Base-by-base conservation (phyloP, 1,140 invertebrate species). In the Monochamus saltuarius region DNA sequence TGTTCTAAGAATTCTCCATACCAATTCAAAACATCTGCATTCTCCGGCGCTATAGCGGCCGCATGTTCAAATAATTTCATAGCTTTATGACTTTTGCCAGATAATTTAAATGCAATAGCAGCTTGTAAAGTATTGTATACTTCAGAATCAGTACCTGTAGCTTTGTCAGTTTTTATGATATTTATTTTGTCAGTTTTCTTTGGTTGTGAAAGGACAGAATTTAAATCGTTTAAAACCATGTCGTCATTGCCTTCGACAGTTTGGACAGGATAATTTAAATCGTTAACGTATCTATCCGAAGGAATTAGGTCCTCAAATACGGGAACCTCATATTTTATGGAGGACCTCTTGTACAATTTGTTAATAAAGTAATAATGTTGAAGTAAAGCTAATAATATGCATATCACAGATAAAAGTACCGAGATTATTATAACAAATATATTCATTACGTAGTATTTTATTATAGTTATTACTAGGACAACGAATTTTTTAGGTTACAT, bases 1-100 rank as follows among this genome's bases (percentile, higher is more conserved):
- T 89, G 84, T 77, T 98, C 95, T 19, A 97, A 76, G 77, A 96
- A 96, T 78, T 98, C 93, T 22, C 96, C 96, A 78, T 95, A 98
- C 65, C 91, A 85, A 68, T 92, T 93, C 9, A 99, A 77, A 46
- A 98, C 87, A 69, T 98, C 94, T 1, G 95, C 90, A 81, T 98
- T 92, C 64, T 89, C 85, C 0, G 97, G 95, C 13, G 93, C 90
- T 17, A 98, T 78, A 0, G 92, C 89, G 19, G 94, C 83, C 0
- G 95, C 95, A 78, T 98, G 94, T 77, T 91, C 87, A 71, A 95
- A 93, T 17, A 97, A 75, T 76, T 94, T 94, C 6, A 88, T 77
- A 1, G 94, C 94, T 80, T 95, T 95, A 29, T 91, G 88, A 49
- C 84, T 78, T 76, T 95, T 96, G 0, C 92, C 92, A 10, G 83